Evolutionary conservation across 2,888 invertebrate species (phyloP), one percentile per base, ranked within the genome.

Genomic region (Papilio elwesi): DNA sequence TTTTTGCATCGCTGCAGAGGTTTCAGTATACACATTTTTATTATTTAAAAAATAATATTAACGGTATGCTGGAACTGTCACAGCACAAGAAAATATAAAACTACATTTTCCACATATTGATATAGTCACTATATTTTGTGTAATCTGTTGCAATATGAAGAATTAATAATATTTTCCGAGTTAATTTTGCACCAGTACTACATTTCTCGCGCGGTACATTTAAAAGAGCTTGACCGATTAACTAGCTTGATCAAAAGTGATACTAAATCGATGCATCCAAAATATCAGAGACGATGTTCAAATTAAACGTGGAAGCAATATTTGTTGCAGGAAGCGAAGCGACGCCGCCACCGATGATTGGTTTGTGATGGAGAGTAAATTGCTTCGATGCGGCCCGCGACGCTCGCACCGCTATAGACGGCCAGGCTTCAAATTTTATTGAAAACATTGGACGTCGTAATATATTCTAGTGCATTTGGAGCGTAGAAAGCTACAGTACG

Each of bases 351-450:
- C 79, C 85, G 81, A 82, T 88, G 88, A 91, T 91, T 90, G 89
- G 87, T 88, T 87, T 87, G 86, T 88, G 87, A 90, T 90, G 85
- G 90, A 87, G 90, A 90, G 86, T 90, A 90, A 93, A 92, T 91
- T 91, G 91, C 85, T 83, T 83, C 81, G 83, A 81, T 81, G 82
- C 79, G 81, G 80, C 76, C 77, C 74, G 72, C 71, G 74, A 52
- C 78, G 78, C 79, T 78, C 77, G 77, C 77, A 80, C 78, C 78
- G 76, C 76, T 74, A 57, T 75, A 74, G 77, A 69, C 76, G 73
- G 76, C 73, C 74, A 59, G 68, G 48, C 47, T 69, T n/a, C 12
- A 63, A 73, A 48, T 64, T 73, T 65, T 65, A 68, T 76, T 74
- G 77, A 73, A 72, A 73, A 69, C 53, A 15, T 55, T 51, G 15